phyloP scores from a whole-genome alignment of 2,113 vertebrate genomes.

The Lathamus discolor region DNA sequence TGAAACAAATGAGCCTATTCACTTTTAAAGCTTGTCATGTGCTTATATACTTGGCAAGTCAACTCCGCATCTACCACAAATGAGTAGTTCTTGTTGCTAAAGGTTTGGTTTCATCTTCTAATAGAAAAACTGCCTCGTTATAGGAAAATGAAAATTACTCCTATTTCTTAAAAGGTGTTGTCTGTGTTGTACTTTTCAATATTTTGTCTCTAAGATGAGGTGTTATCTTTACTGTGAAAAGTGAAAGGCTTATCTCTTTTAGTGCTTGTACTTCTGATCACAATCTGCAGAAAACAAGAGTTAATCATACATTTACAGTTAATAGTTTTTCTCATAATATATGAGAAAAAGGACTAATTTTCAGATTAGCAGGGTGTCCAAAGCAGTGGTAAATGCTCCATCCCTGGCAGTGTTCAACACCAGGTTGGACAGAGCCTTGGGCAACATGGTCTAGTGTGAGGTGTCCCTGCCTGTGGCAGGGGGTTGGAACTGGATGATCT shows the following conservation, averaged over 20 bases:
- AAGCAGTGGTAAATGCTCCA: neutral
- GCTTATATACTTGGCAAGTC: neutral
- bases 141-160: neutral
- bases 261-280: neutral
- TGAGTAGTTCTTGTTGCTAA: neutral
- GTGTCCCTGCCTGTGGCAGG: neutral
- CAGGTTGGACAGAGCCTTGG: neutral
- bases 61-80: neutral
- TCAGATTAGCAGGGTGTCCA: neutral
- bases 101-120: neutral
- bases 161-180: neutral
- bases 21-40: neutral
- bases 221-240: neutral
- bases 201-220: neutral
- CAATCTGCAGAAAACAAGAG: neutral
- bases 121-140: neutral
- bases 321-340: neutral
- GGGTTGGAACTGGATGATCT: neutral
- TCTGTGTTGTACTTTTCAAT: neutral
- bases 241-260: neutral
- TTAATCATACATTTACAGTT: neutral
- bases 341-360: neutral
- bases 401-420: neutral
- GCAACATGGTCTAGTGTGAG: neutral
- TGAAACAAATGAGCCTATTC: constrained; percentile 29